A percentile compares a stretch with the other conserved stretches of the same genome.
phyloP scores from a whole-genome alignment of 2,113 vertebrate species.

The Symphodus melops region DNA sequence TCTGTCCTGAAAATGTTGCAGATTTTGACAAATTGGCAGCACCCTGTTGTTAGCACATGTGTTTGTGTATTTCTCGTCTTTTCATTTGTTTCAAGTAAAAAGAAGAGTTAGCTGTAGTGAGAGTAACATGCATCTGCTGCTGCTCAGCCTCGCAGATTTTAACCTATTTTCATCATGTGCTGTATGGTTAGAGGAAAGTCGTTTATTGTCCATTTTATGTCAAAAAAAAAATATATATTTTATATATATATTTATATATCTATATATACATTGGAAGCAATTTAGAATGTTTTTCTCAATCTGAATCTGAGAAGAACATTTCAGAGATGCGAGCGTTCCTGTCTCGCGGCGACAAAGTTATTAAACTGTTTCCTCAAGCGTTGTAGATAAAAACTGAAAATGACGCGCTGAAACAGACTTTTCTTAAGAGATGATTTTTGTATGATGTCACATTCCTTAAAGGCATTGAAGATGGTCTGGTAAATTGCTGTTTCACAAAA shows the following conservation, averaged over 20 bases:
- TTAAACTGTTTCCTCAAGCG: constrained; percentile 47
- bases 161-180: constrained; percentile 24
- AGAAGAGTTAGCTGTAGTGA: constrained; percentile 17
- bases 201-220: constrained; percentile 32
- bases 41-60: constrained; percentile 42
- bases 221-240: constrained; percentile 10
- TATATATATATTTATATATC: no score
- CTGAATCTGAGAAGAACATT: constrained; percentile 37
- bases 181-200: constrained; percentile 20
- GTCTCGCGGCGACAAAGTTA: constrained; percentile 39
- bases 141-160: constrained; percentile 31
- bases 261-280: background rate
- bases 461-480: constrained; percentile 17
- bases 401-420: constrained; percentile 17
- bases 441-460: constrained; percentile 32
- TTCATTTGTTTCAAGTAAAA: constrained; percentile 37
- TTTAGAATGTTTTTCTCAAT: constrained; percentile 27
- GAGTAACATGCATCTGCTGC: background rate
- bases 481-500: constrained; percentile 20
- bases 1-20: constrained; percentile 39
- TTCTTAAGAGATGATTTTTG: constrained; percentile 13
- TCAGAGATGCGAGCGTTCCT: constrained; percentile 25
- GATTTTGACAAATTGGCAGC: constrained; percentile 45
- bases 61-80: constrained; percentile 26
- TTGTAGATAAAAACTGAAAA: constrained; percentile 39